A percentile compares a stretch with the other conserved stretches of the same genome.
These are phyloP conservation scores for Chloromyia formosa DNA, from an alignment of 2,888 invertebrate species.

Conservation along the genomic window DNA sequence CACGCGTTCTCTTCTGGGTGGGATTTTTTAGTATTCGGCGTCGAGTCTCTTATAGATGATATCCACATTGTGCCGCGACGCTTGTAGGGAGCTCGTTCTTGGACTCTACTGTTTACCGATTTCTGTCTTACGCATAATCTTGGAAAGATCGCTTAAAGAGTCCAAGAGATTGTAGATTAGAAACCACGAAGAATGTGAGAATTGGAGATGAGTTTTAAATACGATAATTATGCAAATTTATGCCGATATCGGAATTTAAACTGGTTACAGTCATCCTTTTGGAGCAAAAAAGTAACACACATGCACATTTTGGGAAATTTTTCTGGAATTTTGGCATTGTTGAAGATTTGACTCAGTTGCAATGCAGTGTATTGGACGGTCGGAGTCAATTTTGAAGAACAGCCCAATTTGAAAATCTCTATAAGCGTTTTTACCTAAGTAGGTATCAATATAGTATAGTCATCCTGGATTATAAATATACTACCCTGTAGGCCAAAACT, in stretches of 20 bases:
- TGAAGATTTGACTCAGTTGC: neutral
- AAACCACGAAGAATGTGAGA: slow-evolving; percentile 28
- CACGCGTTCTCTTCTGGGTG: slow-evolving; percentile 68
- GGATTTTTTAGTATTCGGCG: slow-evolving; percentile 42
- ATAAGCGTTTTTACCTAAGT: too few relatives aligned
- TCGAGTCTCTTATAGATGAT: slow-evolving; percentile 5
- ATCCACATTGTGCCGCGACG: slow-evolving; percentile 18
- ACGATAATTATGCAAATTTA: slow-evolving; percentile 41
- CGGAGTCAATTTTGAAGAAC: too few relatives aligned
- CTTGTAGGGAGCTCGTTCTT: neutral
- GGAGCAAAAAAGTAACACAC: too few relatives aligned
- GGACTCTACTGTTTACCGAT: slow-evolving; percentile 38
- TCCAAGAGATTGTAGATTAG: slow-evolving; percentile 30
- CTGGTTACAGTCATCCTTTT: neutral
- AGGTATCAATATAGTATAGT: too few relatives aligned
- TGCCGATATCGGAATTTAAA: neutral
- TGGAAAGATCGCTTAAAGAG: slow-evolving; percentile 29
- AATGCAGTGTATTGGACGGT: neutral
- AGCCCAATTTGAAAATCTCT: too few relatives aligned
- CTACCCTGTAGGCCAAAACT: too few relatives aligned
- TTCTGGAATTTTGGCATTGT: neutral
- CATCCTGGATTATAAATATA: too few relatives aligned
- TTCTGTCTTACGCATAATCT: slow-evolving; percentile 43
- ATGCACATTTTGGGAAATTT: neutral
- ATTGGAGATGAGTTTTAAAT: neutral